Conservation (phyloP, 2,113 vertebrate genomes). For the Lophius piscatorius region DNA sequence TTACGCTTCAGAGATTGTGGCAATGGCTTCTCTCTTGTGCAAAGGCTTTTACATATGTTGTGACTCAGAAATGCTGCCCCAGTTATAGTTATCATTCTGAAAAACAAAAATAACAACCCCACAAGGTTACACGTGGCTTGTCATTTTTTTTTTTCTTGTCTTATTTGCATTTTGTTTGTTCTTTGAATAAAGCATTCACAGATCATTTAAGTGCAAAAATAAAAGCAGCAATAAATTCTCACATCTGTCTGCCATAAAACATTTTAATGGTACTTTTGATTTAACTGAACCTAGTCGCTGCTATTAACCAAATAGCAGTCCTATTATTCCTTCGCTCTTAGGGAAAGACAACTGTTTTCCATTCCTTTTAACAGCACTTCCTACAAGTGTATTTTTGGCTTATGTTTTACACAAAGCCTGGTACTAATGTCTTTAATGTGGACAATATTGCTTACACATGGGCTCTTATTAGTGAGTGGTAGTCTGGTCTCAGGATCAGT, state of each 20-base stretch:
- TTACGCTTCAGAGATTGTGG: constrained; percentile 83
- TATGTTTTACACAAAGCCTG: too few species aligned
- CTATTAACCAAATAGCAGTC: constrained; percentile 20
- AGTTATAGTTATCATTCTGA: constrained; percentile 77
- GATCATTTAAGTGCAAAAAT: constrained; percentile 27
- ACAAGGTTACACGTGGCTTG: constrained; percentile 60
- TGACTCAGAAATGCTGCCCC: constrained; percentile 69
- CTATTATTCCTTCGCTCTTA: constrained; percentile 28
- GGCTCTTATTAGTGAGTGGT: constrained; percentile 88
- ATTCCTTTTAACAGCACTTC: constrained; percentile 30
- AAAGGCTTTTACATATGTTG: constrained; percentile 83
- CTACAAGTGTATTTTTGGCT: constrained; percentile 50
- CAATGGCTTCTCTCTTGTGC: constrained; percentile 79
- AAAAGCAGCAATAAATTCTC: constrained; percentile 9
- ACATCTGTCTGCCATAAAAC: constrained; percentile 7
- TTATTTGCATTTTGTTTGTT: constrained; percentile 51
- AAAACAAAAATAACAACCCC: constrained; percentile 37
- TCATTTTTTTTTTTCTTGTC: constrained; percentile 53
- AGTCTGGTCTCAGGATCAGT: constrained; percentile 84
- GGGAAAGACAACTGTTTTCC: constrained; percentile 11
- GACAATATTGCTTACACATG: constrained; percentile 87
- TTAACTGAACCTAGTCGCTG: constrained; percentile 28
- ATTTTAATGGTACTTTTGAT: constrained; percentile 1
- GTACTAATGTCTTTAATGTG: constrained; percentile 81
- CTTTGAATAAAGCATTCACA: constrained; percentile 31